phyloP scores from a whole-genome alignment of 2,888 invertebrate species.

The Papilio protenor region DNA sequence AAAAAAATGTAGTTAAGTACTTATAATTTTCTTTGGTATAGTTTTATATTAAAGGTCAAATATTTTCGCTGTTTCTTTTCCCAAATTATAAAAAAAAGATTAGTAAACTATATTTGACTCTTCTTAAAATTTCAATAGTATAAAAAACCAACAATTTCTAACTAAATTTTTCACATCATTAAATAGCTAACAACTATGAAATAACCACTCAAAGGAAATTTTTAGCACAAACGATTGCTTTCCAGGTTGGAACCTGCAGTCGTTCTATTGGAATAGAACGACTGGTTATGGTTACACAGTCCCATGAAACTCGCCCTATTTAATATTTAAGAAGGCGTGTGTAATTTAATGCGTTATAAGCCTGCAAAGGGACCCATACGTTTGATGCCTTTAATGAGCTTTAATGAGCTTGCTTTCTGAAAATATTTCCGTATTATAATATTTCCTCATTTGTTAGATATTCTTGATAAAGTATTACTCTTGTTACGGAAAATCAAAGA shows the following conservation, averaged over 20 bases:
- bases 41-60: too few species aligned
- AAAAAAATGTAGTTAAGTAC: too few species aligned
- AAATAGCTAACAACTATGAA: neutral
- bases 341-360: conserved; percentile 29
- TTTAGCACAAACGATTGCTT: neutral
- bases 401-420: conserved; percentile 1
- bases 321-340: conserved; percentile 24
- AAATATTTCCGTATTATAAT: neutral
- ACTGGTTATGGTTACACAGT: conserved; percentile 16
- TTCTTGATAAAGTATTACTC: too few species aligned
- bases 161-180: conserved; percentile 3
- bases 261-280: too few species aligned
- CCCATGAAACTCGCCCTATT: conserved; percentile 19
- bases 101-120: neutral
- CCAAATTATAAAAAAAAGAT: neutral
- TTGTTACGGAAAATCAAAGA: neutral
- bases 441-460: neutral
- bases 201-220: neutral
- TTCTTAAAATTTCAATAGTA: neutral
- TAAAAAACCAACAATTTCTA: neutral
- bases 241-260: too few species aligned
- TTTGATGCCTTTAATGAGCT: conserved; percentile 3
- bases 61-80: neutral
- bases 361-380: conserved; percentile 16
- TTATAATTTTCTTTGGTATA: too few species aligned